These are phyloP conservation scores for Epiperipatus broadwayi DNA, from an alignment of 2,888 invertebrate species.

Conservation along the genomic window DNA sequence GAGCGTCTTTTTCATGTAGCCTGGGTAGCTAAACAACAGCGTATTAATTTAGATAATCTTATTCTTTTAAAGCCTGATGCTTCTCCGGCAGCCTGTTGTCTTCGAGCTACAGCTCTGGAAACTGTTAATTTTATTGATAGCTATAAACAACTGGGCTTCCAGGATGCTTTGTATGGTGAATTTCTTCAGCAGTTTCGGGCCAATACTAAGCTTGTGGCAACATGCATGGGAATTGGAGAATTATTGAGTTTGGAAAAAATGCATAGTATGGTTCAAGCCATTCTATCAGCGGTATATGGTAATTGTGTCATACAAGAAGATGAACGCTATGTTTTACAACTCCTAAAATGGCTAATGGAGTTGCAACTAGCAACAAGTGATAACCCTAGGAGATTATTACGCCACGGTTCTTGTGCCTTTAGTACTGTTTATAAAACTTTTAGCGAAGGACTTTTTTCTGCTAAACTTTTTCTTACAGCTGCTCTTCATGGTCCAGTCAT, in stretches of 20 bases:
- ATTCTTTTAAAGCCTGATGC: constrained; percentile 52
- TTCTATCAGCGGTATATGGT: constrained; percentile 48
- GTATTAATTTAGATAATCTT: constrained; percentile 54
- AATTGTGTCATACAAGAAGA: constrained; percentile 55
- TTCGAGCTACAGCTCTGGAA: constrained; percentile 43
- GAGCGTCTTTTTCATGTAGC: constrained; percentile 47
- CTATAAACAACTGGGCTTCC: constrained; percentile 61
- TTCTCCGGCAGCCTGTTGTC: constrained; percentile 54
- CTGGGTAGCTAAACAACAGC: constrained; percentile 72
- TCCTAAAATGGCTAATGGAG: constrained; percentile 46
- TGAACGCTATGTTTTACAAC: constrained; percentile 42
- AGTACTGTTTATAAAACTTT: constrained; percentile 65
- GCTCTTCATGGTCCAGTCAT: constrained; percentile 78
- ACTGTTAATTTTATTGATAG: constrained; percentile 51
- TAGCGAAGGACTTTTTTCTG: constrained; percentile 70
- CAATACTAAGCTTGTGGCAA: constrained; percentile 47
- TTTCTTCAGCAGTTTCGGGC: constrained; percentile 46
- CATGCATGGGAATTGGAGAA: constrained; percentile 47
- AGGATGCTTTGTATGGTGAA: constrained; percentile 47
- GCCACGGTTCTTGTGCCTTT: constrained; percentile 68
- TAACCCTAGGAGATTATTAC: constrained; percentile 42
- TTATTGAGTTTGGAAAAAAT: constrained; percentile 33
- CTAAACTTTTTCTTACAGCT: constrained; percentile 77
- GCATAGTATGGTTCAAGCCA: constrained; percentile 34
- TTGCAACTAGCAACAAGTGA: constrained; percentile 39